A percentile compares a stretch with the other conserved stretches of the same genome.
These are phyloP conservation scores for Polylopha cassiicola DNA, from an alignment of 2,888 invertebrate species.

Conservation along the genomic window DNA sequence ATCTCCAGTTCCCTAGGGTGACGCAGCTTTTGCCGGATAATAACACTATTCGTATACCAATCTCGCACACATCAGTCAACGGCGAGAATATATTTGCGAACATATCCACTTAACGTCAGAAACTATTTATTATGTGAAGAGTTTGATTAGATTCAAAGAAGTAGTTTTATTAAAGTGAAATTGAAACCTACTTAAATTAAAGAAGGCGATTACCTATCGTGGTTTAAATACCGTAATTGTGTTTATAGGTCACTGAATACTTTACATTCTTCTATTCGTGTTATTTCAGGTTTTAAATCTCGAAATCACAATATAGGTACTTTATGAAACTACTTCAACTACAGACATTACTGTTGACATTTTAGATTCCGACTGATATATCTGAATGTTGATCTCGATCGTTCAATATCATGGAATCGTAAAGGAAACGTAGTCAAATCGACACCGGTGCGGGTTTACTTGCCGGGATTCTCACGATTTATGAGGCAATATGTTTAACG, in stretches of 20 bases:
- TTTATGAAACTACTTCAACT: not conserved
- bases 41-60: not conserved
- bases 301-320: too few relatives aligned
- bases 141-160: too few relatives aligned
- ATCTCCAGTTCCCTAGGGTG: not conserved
- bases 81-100: not conserved
- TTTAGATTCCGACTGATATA: conserved; percentile 5
- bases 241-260: too few relatives aligned
- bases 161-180: too few relatives aligned
- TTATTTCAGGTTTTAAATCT: too few relatives aligned
- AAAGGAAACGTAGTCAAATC: conserved; percentile 74
- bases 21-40: conserved; percentile 1
- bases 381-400: conserved; percentile 36
- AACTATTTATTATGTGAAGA: too few relatives aligned
- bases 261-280: too few relatives aligned
- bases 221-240: too few relatives aligned
- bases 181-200: too few relatives aligned
- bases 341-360: conserved; percentile 5
- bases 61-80: not conserved
- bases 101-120: too few relatives aligned
- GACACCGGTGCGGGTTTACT: conserved; percentile 65
- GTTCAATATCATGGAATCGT: conserved; percentile 63
- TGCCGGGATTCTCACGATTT: conserved; percentile 74
- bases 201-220: too few relatives aligned
- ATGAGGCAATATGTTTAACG: conserved; percentile 78